phyloP scores from a whole-genome alignment of 2,797 vertebrate genomes.

The Nothura maculosa region DNA sequence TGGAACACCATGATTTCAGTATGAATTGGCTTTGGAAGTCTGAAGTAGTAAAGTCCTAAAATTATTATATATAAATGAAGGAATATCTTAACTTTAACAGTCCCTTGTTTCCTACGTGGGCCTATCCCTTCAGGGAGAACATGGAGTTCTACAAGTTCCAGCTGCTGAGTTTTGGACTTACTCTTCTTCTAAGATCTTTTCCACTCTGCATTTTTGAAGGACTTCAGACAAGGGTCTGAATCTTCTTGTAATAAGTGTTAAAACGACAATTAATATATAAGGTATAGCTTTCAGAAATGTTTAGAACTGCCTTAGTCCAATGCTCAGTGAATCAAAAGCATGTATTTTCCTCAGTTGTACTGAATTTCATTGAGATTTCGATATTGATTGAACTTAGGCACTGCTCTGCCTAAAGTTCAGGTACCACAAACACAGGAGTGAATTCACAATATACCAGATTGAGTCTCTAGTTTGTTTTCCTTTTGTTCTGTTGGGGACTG shows the following conservation, averaged over 20 bases:
- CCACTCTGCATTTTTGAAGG: not conserved
- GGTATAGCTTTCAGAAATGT: not conserved
- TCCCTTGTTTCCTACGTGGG: not conserved
- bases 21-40: not conserved
- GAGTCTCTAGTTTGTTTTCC: not conserved
- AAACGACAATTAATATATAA: not conserved
- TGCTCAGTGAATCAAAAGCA: fast-evolving
- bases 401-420: not conserved
- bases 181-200: not conserved
- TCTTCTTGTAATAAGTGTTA: not conserved
- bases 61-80: constrained; percentile 1
- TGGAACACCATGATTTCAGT: constrained; percentile 29
- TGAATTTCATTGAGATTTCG: not conserved
- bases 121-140: not conserved
- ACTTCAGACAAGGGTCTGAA: not conserved
- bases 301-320: not conserved
- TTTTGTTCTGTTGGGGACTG: not conserved
- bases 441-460: fast-evolving
- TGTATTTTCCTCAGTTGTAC: fast-evolving
- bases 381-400: not conserved
- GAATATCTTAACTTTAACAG: not conserved
- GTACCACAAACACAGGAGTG: fast-evolving
- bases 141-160: not conserved
- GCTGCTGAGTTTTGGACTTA: not conserved
- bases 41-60: constrained; percentile 1